Conservation (phyloP, 2,113 vertebrate species). For the Triplophysa tibetana region DNA sequence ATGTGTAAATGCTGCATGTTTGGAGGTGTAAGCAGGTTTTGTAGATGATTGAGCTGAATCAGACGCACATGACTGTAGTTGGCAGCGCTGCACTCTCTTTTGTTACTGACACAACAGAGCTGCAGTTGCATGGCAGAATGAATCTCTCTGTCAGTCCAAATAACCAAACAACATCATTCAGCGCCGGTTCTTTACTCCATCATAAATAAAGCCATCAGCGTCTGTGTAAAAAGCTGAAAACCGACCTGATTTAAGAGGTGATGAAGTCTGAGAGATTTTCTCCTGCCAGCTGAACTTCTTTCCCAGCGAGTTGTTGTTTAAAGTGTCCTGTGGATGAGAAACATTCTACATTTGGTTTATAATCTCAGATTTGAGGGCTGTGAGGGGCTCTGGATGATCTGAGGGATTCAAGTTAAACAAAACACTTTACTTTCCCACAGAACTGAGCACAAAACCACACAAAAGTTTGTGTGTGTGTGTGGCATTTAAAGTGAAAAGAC, state of each 20-base stretch:
- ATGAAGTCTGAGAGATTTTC: slow-evolving; percentile 90
- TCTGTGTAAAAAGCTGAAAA: neutral
- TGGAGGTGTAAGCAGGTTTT: neutral
- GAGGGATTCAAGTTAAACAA: neutral
- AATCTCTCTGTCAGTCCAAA: neutral
- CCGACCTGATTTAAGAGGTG: slow-evolving; percentile 93
- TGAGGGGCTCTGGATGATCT: too few relatives aligned
- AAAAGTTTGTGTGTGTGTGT: slow-evolving; percentile 16
- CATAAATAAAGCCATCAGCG: too few relatives aligned
- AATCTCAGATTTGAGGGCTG: too few relatives aligned
- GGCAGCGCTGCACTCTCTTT: slow-evolving; percentile 35
- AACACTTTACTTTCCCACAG: neutral
- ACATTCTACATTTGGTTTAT: neutral
- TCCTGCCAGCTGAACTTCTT: slow-evolving; percentile 99
- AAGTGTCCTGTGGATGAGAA: slow-evolving; percentile 82
- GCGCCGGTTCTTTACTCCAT: too few relatives aligned
- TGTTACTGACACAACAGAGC: slow-evolving; percentile 37
- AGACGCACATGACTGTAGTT: slow-evolving; percentile 38
- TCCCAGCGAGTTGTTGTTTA: slow-evolving; percentile 97
- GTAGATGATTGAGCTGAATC: slow-evolving; percentile 19
- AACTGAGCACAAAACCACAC: slow-evolving; percentile 8
- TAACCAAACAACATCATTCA: neutral
- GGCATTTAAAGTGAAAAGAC: neutral
- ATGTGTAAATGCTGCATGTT: too few relatives aligned
- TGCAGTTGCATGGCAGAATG: neutral